Percentiles rank a stretch among this genome's conserved stretches.
These are phyloP conservation scores for Syngnathus floridae DNA, from an alignment of 2,113 vertebrate species.

Conservation along the genomic window DNA sequence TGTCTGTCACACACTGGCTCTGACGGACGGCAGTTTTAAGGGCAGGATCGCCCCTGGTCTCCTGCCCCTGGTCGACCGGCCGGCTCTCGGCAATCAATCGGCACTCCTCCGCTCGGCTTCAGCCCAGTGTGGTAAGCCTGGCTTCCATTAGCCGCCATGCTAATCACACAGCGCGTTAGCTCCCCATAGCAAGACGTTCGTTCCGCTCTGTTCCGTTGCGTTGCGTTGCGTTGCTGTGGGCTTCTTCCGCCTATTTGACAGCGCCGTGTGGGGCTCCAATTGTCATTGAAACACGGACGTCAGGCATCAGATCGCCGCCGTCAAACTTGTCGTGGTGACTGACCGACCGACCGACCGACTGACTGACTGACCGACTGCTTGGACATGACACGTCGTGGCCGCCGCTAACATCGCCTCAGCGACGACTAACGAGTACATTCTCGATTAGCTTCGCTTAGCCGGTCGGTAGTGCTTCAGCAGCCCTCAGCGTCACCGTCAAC, in stretches of 20 bases:
- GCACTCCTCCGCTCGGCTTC: constrained; percentile 8
- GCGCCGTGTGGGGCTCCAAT: constrained; percentile 14
- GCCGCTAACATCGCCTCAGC: constrained; percentile 37
- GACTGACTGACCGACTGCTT: background rate
- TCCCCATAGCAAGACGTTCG: constrained; percentile 23
- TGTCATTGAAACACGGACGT: background rate
- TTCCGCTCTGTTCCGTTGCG: no score
- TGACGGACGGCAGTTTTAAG: background rate
- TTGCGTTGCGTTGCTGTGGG: background rate
- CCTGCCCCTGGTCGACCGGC: constrained; percentile 11
- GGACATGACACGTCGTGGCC: constrained; percentile 36
- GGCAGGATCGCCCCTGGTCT: no score
- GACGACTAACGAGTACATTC: constrained; percentile 47
- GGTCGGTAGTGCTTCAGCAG: background rate
- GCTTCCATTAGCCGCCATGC: constrained; percentile 29
- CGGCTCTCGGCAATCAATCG: constrained; percentile 27
- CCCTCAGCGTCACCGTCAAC: constrained; percentile 13
- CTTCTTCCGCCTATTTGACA: constrained; percentile 35
- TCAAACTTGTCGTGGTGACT: background rate
- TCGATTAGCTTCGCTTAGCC: constrained; percentile 34
- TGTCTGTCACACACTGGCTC: constrained; percentile 22
- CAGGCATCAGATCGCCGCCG: background rate
- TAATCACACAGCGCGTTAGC: constrained; percentile 22
- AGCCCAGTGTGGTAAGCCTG: constrained; percentile 34
- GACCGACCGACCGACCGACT: no score